phyloP scores from a whole-genome alignment of 1,140 invertebrate genomes.

The Drosophila ironensis region DNA sequence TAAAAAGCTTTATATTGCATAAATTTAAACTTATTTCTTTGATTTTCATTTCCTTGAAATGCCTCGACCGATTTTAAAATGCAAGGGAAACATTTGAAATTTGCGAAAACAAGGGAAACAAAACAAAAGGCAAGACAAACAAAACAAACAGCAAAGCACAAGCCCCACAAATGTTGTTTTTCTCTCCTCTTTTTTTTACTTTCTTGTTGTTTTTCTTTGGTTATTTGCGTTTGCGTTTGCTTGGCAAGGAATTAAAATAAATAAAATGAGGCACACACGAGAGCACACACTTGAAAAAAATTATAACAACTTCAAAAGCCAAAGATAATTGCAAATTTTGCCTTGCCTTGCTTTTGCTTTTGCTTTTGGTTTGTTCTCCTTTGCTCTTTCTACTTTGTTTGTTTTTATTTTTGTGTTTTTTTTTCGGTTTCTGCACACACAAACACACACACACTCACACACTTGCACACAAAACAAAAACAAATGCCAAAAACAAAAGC shows the following conservation, averaged over 20 bases:
- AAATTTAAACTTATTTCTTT: too few species aligned
- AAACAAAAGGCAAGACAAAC: background rate
- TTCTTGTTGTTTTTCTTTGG: constrained; percentile 35
- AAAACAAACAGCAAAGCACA: too few species aligned
- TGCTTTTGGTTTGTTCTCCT: constrained; percentile 4
- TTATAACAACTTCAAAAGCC: constrained; percentile 15
- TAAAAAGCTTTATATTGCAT: too few species aligned
- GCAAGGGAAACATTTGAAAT: too few species aligned
- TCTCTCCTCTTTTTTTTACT: constrained; percentile 12
- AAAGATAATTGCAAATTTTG: constrained; percentile 46
- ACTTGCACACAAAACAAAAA: constrained; percentile 32
- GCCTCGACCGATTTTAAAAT: too few species aligned
- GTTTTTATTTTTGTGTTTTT: background rate
- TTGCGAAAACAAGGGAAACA: too few species aligned
- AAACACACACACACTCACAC: constrained; percentile 2
- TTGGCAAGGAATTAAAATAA: constrained; percentile 38
- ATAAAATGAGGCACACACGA: constrained; percentile 19
- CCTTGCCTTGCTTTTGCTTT: too few species aligned
- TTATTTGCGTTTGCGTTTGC: constrained; percentile 42
- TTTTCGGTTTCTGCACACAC: background rate
- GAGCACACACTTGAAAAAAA: background rate
- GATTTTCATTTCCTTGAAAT: too few species aligned
- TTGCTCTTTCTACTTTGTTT: background rate
- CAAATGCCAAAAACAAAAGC: constrained; percentile 21
- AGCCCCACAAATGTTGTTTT: too few species aligned